Evolutionary conservation across 1,140 invertebrate species (phyloP).

Genomic region (Drosophila paulistorum): DNA sequence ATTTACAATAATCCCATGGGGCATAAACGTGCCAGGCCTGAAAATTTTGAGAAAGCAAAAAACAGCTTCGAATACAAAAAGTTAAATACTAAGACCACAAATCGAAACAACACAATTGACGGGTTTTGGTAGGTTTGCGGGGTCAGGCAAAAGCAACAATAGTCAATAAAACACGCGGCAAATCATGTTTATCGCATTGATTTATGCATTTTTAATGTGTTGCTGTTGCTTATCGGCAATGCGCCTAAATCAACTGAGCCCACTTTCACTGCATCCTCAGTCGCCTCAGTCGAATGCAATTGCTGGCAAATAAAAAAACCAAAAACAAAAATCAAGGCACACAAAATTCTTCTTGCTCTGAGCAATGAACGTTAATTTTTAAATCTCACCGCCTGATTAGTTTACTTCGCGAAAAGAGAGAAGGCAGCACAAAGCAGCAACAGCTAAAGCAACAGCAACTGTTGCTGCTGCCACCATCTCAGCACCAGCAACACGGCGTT

Average conservation of each 20-base stretch:
- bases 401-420: slow-evolving; percentile 58
- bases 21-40: slow-evolving; percentile 53
- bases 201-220: slow-evolving; percentile 83
- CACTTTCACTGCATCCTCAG: slow-evolving; percentile 66
- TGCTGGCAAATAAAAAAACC: background rate
- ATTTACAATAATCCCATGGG: slow-evolving; percentile 46
- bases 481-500: slow-evolving; percentile 11
- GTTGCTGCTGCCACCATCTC: background rate
- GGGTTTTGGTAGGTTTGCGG: slow-evolving; percentile 1
- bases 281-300: background rate
- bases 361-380: slow-evolving; percentile 81
- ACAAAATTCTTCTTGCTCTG: slow-evolving; percentile 36
- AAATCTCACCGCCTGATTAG: slow-evolving; percentile 83
- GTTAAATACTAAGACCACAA: slow-evolving; percentile 21
- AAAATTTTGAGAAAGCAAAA: slow-evolving; percentile 35
- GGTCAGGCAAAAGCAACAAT: slow-evolving; percentile 55
- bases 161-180: slow-evolving; percentile 83
- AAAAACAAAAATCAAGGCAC: background rate
- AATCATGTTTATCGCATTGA: slow-evolving; percentile 83
- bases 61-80: slow-evolving; percentile 30
- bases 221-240: slow-evolving; percentile 81
- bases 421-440: slow-evolving; percentile 4
- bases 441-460: slow-evolving; percentile 26
- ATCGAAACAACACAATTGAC: slow-evolving; percentile 17
- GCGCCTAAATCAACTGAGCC: slow-evolving; percentile 72